Base-by-base conservation (phyloP, 2,797 vertebrate genomes). In the Cetoscarus ocellatus region DNA sequence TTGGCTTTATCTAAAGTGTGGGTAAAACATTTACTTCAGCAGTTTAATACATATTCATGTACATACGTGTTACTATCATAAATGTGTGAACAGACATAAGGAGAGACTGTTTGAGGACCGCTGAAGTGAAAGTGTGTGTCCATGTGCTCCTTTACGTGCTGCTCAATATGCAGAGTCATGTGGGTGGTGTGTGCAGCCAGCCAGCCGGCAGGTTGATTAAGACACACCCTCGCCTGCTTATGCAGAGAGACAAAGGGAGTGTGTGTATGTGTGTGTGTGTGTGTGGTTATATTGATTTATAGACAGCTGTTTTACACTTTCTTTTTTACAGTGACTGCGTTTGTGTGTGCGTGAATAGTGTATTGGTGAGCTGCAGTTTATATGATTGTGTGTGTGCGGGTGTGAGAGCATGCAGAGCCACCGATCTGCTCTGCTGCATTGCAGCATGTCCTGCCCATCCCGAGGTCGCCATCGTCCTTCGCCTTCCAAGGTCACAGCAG, bases 371-470 rank as follows among this genome's bases (percentile, higher is more conserved):
- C 62, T 67, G 53, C 59, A 65, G 48, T 73, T 45, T 50, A 47
- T 70, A 61, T 52, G 45, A 65, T 34, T 60, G 43, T 40, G 45
- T 42, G 39, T 64, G 52, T 54, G 69, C 36, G 74, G 45, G 70
- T 62, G 84, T 58, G 75, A 77, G 73, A 80, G 85, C 81, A 76
- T 75, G 80, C 84, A 88, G 87, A 61, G 53, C 82, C 86, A 65
- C 84, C 78, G 88, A 82, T 90, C 86, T 78, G 80, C 92, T 92
- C 91, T 94, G 87, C 93, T 94, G 93, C 94, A 95, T 91, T 95
- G 94, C 93, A 95, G 93, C 90, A 91, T 72, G 73, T 89, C 77
- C 80, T 77, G 84, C 89, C 81, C 87, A 85, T 83, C 81, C 88
- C 67, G 85, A 90, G 90, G 91, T 92, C 81, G 81, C 82, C 61